These are phyloP conservation scores for Typhlomys cinereus DNA, from an alignment of 2,113 vertebrate genomes.

Conservation along the genomic window DNA sequence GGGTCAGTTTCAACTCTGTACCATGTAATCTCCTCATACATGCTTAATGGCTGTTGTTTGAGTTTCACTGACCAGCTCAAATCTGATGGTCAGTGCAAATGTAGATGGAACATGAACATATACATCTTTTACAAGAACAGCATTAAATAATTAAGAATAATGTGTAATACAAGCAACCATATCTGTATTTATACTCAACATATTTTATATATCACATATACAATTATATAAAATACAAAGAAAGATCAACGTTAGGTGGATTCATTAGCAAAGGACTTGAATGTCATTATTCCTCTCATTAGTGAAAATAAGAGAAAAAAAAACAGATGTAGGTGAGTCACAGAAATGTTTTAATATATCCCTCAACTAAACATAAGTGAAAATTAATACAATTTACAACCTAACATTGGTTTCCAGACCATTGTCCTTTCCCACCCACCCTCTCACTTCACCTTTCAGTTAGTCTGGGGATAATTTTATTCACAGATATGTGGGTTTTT, in stretches of 20 bases:
- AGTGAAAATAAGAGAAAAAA: background rate
- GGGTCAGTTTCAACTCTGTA: background rate
- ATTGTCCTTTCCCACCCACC: background rate
- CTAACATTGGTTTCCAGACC: background rate
- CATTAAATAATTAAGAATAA: background rate
- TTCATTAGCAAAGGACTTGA: background rate
- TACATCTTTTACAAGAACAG: background rate
- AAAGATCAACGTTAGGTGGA: background rate
- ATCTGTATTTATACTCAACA: background rate
- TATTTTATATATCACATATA: background rate
- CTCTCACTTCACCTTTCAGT: background rate
- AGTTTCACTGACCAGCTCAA: background rate
- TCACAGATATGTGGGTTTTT: background rate
- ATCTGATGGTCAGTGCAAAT: too few species aligned
- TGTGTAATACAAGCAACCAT: too few species aligned
- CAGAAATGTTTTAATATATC: background rate
- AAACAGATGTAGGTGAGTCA: background rate
- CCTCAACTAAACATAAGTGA: constrained; percentile 14
- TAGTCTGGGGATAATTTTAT: background rate
- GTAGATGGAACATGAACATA: background rate
- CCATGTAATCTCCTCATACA: too few species aligned
- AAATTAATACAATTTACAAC: background rate
- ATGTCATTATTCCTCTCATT: background rate
- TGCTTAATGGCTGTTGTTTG: background rate
- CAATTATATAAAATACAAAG: background rate